Evolutionary conservation across 2,888 invertebrate species (phyloP).

Genomic region (Rhagophthalmus giganteus): DNA sequence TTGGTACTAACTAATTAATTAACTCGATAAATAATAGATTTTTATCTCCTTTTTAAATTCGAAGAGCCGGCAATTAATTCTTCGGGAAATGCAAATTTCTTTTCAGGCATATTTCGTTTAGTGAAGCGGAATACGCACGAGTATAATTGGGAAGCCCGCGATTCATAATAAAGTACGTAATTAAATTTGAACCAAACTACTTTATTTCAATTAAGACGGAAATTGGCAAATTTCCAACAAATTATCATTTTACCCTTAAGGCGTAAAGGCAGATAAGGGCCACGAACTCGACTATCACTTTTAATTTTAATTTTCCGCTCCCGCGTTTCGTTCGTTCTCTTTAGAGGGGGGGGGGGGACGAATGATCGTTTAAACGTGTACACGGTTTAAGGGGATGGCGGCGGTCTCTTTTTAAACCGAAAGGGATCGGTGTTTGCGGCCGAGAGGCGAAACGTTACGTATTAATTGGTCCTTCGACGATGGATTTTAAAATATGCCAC

Average conservation of each 20-base stretch:
- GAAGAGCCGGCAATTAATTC: not conserved
- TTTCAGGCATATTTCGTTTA: conserved; percentile 9
- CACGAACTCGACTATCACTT: conserved; percentile 27
- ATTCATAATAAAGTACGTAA: conserved; percentile 31
- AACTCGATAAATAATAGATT: too few relatives aligned
- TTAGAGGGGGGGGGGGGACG: too few relatives aligned
- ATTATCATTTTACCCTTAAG: conserved; percentile 26
- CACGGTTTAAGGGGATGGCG: too few relatives aligned
- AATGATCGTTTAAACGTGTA: too few relatives aligned
- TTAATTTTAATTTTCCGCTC: conserved; percentile 18
- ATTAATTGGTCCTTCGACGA: too few relatives aligned
- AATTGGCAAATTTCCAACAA: conserved; percentile 33
- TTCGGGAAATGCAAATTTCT: not conserved
- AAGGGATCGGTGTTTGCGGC: too few relatives aligned
- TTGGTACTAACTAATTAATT: too few relatives aligned
- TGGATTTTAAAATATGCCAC: too few relatives aligned
- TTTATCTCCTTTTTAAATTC: too few relatives aligned
- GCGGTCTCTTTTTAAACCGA: too few relatives aligned
- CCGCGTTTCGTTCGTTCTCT: conserved; percentile 4
- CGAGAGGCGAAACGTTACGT: too few relatives aligned
- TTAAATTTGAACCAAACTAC: conserved; percentile 30
- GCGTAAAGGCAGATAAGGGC: conserved; percentile 22
- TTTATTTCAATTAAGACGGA: conserved; percentile 29
- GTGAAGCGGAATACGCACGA: conserved; percentile 18
- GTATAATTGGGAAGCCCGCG: conserved; percentile 24